These are phyloP conservation scores for Dryoscopus gambensis DNA, from an alignment of 2,113 vertebrate genomes.

Conservation along the genomic window DNA sequence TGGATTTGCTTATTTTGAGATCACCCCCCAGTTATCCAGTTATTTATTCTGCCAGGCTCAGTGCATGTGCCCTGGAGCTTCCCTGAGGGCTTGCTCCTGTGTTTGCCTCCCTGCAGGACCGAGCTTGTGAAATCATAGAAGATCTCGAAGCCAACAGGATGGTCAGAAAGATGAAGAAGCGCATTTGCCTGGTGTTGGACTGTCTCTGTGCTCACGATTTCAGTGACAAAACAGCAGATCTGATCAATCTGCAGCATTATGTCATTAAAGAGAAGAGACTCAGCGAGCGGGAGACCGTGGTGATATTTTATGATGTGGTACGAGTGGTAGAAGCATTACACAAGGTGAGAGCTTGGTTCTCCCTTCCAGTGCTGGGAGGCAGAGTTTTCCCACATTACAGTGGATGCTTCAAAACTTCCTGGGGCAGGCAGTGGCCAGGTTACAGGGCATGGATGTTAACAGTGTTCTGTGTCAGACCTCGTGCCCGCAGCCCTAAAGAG, in stretches of 20 bases:
- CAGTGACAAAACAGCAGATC: constrained; percentile 94
- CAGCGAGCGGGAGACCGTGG: constrained; percentile 92
- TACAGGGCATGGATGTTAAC: not conserved
- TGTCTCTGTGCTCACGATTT: constrained; percentile 97
- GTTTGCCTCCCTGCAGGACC: constrained; percentile 77
- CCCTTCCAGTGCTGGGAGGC: not conserved
- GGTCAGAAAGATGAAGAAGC: constrained; percentile 92
- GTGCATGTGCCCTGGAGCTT: not conserved
- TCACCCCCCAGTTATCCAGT: not conserved
- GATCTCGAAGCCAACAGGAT: constrained; percentile 86
- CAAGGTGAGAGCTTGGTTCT: constrained; percentile 76
- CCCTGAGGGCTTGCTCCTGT: not conserved
- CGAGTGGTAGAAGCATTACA: constrained; percentile 96
- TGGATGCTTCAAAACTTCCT: not conserved
- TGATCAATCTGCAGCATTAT: constrained; percentile 98
- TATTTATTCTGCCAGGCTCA: not conserved
- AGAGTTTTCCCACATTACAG: not conserved
- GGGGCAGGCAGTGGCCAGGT: not conserved
- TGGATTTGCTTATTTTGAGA: not conserved
- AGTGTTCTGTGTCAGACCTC: not conserved
- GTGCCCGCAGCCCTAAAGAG: not conserved
- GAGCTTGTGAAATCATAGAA: constrained; percentile 91
- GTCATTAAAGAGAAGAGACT: constrained; percentile 98
- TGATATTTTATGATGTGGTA: constrained; percentile 98
- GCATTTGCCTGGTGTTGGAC: constrained; percentile 96